phyloP scores from a whole-genome alignment of 2,888 invertebrate species.

The Branchinecta sandiegonensis region DNA sequence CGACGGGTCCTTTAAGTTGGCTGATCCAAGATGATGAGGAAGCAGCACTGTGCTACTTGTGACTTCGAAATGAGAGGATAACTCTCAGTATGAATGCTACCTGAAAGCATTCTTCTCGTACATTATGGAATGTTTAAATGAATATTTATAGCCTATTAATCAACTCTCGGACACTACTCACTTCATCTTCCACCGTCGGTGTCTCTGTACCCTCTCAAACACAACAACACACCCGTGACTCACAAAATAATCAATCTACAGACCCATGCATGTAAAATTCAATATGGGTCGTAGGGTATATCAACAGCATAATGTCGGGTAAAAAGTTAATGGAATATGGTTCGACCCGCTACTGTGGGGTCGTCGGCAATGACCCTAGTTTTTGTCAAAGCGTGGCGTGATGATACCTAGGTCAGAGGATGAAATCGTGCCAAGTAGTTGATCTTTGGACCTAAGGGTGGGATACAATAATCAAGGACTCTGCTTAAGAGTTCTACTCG shows the following conservation, averaged over 20 bases:
- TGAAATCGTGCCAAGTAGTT: no score
- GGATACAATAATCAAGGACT: no score
- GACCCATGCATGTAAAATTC: slow-evolving; percentile 2
- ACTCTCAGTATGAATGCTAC: no score
- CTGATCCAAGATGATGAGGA: no score
- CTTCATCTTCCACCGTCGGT: slow-evolving; percentile 6
- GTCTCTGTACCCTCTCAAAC: not conserved
- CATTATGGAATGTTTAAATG: not conserved
- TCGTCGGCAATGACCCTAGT: not conserved
- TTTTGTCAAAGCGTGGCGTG: not conserved
- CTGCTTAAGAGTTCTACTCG: no score
- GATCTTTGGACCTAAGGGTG: no score
- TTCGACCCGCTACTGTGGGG: not conserved
- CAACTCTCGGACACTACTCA: not conserved
- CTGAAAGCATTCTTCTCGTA: no score
- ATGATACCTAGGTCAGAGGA: no score
- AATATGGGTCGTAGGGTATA: not conserved
- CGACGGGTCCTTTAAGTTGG: no score
- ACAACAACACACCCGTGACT: slow-evolving; percentile 11
- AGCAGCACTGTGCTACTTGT: no score
- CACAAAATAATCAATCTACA: slow-evolving; percentile 10
- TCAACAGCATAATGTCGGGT: slow-evolving; percentile 1
- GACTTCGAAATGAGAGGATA: no score
- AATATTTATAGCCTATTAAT: slow-evolving; percentile 11
- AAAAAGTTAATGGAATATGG: not conserved